phyloP scores from a whole-genome alignment of 1,140 invertebrate genomes.

The Drosophila ogumai region DNA sequence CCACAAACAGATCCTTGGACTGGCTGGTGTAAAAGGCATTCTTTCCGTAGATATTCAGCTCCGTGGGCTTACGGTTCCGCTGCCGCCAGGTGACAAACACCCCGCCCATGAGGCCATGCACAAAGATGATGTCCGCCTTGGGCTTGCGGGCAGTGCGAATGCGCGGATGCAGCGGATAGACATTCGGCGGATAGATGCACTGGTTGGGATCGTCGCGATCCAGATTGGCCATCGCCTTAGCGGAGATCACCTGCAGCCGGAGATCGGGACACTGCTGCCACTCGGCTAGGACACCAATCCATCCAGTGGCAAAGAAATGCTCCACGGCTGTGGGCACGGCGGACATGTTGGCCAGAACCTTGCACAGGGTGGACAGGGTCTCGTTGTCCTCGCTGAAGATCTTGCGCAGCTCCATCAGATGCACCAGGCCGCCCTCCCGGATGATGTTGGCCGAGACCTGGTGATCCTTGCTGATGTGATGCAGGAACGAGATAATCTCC shows the following conservation, averaged over 20 bases:
- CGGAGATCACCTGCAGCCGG: conserved; percentile 88
- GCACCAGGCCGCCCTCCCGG: conserved; percentile 86
- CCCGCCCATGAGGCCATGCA: conserved; percentile 92
- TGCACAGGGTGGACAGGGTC: conserved; percentile 77
- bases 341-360: conserved; percentile 80
- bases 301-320: conserved; percentile 79
- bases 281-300: conserved; percentile 77
- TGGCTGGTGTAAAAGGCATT: conserved; percentile 82
- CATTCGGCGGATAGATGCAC: conserved; percentile 86
- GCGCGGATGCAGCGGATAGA: conserved; percentile 90
- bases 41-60: conserved; percentile 80
- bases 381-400: conserved; percentile 79
- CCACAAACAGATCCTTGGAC: conserved; percentile 77
- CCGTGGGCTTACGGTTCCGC: conserved; percentile 85
- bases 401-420: conserved; percentile 87
- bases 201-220: conserved; percentile 86
- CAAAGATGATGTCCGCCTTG: conserved; percentile 91
- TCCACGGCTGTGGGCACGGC: conserved; percentile 67
- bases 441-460: conserved; percentile 61
- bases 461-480: conserved; percentile 87
- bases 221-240: conserved; percentile 89
- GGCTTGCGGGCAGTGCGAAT: conserved; percentile 85
- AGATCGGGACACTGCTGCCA: conserved; percentile 88
- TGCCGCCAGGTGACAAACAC: conserved; percentile 94
- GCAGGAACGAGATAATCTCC: conserved; percentile 85